Evolutionary conservation across 2,888 invertebrate genomes (phyloP), one percentile per base, ranked within the genome.

Genomic region (Autographa pulchrina): DNA sequence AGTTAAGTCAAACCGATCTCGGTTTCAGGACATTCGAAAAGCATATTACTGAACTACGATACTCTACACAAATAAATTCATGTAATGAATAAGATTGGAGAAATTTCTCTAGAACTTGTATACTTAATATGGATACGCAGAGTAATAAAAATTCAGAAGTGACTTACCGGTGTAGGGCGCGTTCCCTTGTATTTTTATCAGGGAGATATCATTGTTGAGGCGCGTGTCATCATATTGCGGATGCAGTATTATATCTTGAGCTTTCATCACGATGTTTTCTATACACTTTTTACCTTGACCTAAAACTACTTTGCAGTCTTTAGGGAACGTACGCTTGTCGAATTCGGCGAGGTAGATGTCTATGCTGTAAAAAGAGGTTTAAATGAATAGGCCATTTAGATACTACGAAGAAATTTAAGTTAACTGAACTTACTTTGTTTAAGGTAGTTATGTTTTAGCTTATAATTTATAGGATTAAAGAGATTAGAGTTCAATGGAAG

Each of bases 291-390:
- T 82, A 11, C 91, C 91, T 68, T 83, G 79, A 0, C 89, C 90
- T 0, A 88, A 72, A 4, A 86, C 84, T 11, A 65, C 76, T 74
- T 91, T 90, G 78, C 95, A 96, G 78, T 96, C 95, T 52, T 65
- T 85, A 0, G 95, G 95, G 82, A 93, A 95, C 0, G 95, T 92
- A 16, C 92, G 89, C 73, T 92, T 94, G 85, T 95, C 94, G 75
- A 92, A 95, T 79, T 96, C 95, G 0, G 95, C 91, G 73, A 95
- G 77, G 71, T 88, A 89, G 58, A 95, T 81, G 75, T 92, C 89
- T 16, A 94, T 78, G 20, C 95, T 96, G 89, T 31, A 90, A 89
- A 61, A 25, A 25, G 5, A 13, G 11, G 11, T 5, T 52, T 52
- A 11, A 14, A 43, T 43, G 4, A 43, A 43, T 43, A 43, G 3